These are phyloP conservation scores for Euclidia mi DNA, from an alignment of 2,888 invertebrate genomes.

Conservation along the genomic window DNA sequence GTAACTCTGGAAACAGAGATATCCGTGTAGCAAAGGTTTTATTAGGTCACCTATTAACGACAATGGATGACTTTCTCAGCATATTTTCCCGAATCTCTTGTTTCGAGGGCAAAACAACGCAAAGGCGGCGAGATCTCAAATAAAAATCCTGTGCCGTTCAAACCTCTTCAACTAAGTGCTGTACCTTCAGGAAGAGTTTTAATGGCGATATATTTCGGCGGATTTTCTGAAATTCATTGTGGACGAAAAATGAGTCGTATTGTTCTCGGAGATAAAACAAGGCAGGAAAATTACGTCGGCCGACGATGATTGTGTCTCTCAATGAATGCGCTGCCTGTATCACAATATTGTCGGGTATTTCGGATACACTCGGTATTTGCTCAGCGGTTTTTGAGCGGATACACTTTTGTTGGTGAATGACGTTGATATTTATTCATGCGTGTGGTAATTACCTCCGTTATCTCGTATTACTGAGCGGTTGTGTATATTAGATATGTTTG, in stretches of 20 bases:
- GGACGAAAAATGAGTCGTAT: slow-evolving; percentile 83
- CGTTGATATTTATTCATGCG: slow-evolving; percentile 8
- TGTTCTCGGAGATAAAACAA: slow-evolving; percentile 84
- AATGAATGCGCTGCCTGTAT: slow-evolving; percentile 70
- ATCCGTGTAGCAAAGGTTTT: too few species aligned
- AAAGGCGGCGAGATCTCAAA: too few species aligned
- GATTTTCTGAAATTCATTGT: slow-evolving; percentile 83
- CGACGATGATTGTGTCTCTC: slow-evolving; percentile 74
- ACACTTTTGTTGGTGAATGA: slow-evolving; percentile 36
- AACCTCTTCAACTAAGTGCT: neutral
- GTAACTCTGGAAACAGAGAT: too few species aligned
- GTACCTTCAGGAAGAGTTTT: slow-evolving; percentile 69
- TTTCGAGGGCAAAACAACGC: too few species aligned
- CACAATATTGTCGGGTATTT: slow-evolving; percentile 76
- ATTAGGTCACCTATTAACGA: too few species aligned
- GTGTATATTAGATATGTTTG: too few species aligned
- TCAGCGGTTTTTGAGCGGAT: slow-evolving; percentile 42
- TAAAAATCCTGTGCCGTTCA: too few species aligned
- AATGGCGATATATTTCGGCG: slow-evolving; percentile 80
- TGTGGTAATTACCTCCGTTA: neutral
- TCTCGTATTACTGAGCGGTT: neutral
- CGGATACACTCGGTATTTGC: slow-evolving; percentile 50
- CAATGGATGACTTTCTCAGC: too few species aligned
- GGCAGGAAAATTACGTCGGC: slow-evolving; percentile 85
- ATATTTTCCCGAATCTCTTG: too few species aligned